These are phyloP conservation scores for Anguilla marmorata DNA, from an alignment of 2,797 vertebrate genomes.

Conservation along the genomic window DNA sequence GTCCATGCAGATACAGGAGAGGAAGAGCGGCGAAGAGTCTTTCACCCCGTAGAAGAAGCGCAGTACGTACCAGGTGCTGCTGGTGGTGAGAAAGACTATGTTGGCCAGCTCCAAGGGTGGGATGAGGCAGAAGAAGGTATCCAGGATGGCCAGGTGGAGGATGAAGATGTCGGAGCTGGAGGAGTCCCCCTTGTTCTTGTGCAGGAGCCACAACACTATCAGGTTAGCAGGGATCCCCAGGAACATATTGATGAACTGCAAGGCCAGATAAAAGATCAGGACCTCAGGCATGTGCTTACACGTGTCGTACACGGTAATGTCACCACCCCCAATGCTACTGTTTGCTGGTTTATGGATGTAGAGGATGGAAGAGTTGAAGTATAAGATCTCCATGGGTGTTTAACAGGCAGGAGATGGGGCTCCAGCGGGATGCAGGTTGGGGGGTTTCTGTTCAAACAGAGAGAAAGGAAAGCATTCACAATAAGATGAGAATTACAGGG, in stretches of 20 bases:
- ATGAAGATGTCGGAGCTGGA: conserved; percentile 76
- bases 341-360: conserved; percentile 54
- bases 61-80: conserved; percentile 64
- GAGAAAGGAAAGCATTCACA: neutral
- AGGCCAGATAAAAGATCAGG: conserved; percentile 66
- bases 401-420: neutral
- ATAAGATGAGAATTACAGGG: neutral
- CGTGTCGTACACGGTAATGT: conserved; percentile 50
- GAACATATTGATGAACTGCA: conserved; percentile 75
- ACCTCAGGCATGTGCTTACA: conserved; percentile 62
- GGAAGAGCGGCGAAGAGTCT: conserved; percentile 70
- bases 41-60: conserved; percentile 74
- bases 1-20: conserved; percentile 77
- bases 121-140: conserved; percentile 70
- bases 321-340: neutral
- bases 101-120: conserved; percentile 68
- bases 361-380: conserved; percentile 59
- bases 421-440: neutral
- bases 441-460: conserved; percentile 33
- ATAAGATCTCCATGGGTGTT: conserved; percentile 53
- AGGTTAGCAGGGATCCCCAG: conserved; percentile 74
- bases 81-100: conserved; percentile 61
- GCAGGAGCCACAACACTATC: conserved; percentile 74
- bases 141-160: conserved; percentile 67
- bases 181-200: conserved; percentile 65